Evolutionary conservation across 1,140 invertebrate species (phyloP).

Genomic region (Neotoxoptera formosana): DNA sequence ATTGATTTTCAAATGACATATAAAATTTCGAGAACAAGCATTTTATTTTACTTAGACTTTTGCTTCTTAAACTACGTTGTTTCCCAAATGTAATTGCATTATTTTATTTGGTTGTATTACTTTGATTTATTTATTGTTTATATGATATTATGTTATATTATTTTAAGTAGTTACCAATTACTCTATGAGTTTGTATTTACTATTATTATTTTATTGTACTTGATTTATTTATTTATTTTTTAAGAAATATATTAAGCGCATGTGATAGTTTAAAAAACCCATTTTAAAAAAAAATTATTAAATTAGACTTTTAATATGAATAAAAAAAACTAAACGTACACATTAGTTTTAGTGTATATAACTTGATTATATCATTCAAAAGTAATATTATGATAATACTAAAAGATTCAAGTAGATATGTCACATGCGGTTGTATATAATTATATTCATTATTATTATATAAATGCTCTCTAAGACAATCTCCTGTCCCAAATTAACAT

Average conservation of each 20-base stretch:
- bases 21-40: slow-evolving; percentile 44
- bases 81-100: slow-evolving; percentile 39
- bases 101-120: slow-evolving; percentile 47
- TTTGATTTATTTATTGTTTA: slow-evolving; percentile 56
- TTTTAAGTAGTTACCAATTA: slow-evolving; percentile 54
- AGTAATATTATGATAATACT: not conserved
- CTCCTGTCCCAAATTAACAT: slow-evolving; percentile 43
- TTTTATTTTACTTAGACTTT: slow-evolving; percentile 41
- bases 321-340: not conserved
- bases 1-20: not conserved
- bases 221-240: slow-evolving; percentile 44
- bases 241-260: not conserved
- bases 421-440: slow-evolving; percentile 24
- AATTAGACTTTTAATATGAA: not conserved
- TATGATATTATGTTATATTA: slow-evolving; percentile 42
- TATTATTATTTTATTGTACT: slow-evolving; percentile 56
- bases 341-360: not conserved
- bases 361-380: not conserved
- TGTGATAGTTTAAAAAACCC: slow-evolving; percentile 22
- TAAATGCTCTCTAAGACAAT: slow-evolving; percentile 57
- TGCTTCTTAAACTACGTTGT: slow-evolving; percentile 14
- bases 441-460: slow-evolving; percentile 41
- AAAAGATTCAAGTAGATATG: not conserved
- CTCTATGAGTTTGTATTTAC: slow-evolving; percentile 57
- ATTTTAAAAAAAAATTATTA: not conserved